phyloP scores from a whole-genome alignment of 2,888 invertebrate species.

The Trissolcus japonicus region DNA sequence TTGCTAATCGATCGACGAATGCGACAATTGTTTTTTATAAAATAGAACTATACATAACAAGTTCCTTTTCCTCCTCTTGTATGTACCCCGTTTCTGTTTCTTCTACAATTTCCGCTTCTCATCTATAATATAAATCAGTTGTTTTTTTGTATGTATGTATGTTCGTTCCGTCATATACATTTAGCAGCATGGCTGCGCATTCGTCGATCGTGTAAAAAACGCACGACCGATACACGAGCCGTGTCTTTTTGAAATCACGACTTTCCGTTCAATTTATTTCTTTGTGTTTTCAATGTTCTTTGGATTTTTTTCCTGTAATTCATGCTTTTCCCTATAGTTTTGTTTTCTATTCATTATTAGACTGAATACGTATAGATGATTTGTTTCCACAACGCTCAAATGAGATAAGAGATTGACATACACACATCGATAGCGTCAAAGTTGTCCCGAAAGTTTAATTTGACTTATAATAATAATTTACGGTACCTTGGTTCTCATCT shows the following conservation, averaged over 20 bases:
- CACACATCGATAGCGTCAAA: constrained; percentile 57
- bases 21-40: constrained; percentile 46
- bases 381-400: constrained; percentile 53
- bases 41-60: constrained; percentile 50
- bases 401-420: constrained; percentile 57
- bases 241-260: constrained; percentile 6
- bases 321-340: constrained; percentile 1
- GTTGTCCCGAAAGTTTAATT: constrained; percentile 53
- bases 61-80: constrained; percentile 7
- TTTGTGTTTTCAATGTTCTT: constrained; percentile 2
- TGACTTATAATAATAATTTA: constrained; percentile 46
- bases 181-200: constrained; percentile 20
- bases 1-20: constrained; percentile 53
- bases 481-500: constrained; percentile 45
- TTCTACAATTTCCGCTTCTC: background rate
- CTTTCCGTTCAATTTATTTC: constrained; percentile 10
- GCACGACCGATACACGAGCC: constrained; percentile 18
- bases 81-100: background rate
- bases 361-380: constrained; percentile 48
- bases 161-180: background rate
- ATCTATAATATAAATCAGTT: background rate
- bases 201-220: constrained; percentile 43
- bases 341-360: constrained; percentile 25
- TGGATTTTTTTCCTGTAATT: background rate
- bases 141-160: background rate